Conservation (phyloP, 1,140 invertebrate genomes). For the Drosophila jambulina region DNA sequence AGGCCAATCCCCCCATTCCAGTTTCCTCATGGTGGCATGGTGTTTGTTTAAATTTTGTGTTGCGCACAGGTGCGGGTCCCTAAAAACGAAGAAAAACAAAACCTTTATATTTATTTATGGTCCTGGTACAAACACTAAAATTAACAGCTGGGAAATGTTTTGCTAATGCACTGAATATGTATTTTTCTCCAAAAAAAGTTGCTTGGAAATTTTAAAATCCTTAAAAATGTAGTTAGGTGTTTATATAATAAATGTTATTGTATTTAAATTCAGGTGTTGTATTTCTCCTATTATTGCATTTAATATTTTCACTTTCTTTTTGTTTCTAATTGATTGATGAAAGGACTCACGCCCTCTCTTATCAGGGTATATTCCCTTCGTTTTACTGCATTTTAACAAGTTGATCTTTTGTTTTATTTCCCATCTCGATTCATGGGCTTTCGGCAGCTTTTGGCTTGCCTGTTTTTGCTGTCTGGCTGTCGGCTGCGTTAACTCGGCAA, state of each 20-base stretch:
- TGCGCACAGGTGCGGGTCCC: conserved; percentile 5
- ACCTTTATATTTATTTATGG: conserved; percentile 58
- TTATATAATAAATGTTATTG: neutral
- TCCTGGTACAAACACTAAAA: conserved; percentile 48
- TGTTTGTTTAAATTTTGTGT: conserved; percentile 34
- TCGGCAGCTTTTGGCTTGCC: conserved; percentile 19
- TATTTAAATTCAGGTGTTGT: neutral
- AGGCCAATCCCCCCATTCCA: conserved; percentile 2
- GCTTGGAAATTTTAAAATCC: neutral
- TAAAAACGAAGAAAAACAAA: conserved; percentile 18
- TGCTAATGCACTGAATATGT: neutral
- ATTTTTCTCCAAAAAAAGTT: neutral
- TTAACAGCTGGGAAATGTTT: conserved; percentile 56
- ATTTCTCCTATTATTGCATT: neutral
- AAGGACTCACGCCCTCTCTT: neutral
- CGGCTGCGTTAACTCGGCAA: conserved; percentile 35
- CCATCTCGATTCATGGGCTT: conserved; percentile 55
- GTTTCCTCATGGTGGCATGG: neutral
- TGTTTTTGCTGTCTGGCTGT: conserved; percentile 29
- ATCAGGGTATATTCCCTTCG: conserved; percentile 8
- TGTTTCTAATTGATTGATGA: neutral
- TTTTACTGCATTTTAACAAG: conserved; percentile 8
- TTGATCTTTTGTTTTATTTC: conserved; percentile 37
- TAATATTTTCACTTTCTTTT: neutral
- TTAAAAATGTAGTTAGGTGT: neutral